These are phyloP conservation scores for Epiblema foenella DNA, from an alignment of 2,888 invertebrate genomes.

Conservation along the genomic window DNA sequence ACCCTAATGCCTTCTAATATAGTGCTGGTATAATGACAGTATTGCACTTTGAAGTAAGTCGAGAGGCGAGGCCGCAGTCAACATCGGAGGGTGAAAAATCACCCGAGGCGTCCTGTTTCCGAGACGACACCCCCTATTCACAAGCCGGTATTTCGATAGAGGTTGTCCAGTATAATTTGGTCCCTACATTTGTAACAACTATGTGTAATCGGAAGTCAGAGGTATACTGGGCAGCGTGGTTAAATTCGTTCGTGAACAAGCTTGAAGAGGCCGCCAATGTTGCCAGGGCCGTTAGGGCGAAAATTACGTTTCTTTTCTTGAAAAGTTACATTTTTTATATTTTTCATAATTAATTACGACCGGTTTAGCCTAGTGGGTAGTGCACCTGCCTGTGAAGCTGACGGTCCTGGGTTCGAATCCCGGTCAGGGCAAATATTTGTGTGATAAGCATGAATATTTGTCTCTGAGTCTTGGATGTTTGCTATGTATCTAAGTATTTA, in stretches of 20 bases:
- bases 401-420: too few species aligned
- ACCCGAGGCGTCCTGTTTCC: slow-evolving; percentile 65
- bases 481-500: too few species aligned
- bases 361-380: too few species aligned
- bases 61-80: slow-evolving; percentile 52
- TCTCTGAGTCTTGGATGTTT: too few species aligned
- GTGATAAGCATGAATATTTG: too few species aligned
- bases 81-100: slow-evolving; percentile 68
- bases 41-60: slow-evolving; percentile 76
- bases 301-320: too few species aligned
- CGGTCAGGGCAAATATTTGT: too few species aligned
- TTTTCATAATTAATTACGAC: too few species aligned
- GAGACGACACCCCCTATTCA: slow-evolving; percentile 49
- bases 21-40: slow-evolving; percentile 13
- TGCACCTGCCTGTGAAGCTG: too few species aligned
- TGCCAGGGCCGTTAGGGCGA: too few species aligned
- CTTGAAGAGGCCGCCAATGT: slow-evolving; percentile 50
- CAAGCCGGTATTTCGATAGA: background rate
- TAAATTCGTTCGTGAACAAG: background rate
- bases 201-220: background rate
- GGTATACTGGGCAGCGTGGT: background rate
- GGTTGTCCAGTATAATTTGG: background rate
- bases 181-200: background rate
- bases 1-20: background rate
- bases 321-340: too few species aligned